These are phyloP conservation scores for Tupaia tana DNA, from an alignment of 2,113 vertebrate genomes.

Conservation along the genomic window DNA sequence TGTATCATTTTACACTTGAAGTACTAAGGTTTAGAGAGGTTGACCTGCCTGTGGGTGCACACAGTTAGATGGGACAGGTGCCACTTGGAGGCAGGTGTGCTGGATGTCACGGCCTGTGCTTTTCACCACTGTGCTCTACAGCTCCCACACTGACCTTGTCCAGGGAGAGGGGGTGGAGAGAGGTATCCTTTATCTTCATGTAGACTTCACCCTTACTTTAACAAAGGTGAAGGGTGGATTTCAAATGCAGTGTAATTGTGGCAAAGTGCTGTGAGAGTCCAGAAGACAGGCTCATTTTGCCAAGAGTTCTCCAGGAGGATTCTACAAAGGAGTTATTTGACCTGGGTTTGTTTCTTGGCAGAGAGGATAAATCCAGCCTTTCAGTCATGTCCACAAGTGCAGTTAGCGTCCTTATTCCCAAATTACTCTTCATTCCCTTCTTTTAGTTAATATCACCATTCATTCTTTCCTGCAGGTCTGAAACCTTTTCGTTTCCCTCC, in stretches of 20 bases:
- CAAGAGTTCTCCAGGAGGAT: neutral
- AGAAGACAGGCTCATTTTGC: neutral
- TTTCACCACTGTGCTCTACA: neutral
- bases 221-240: neutral
- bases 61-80: neutral
- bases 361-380: neutral
- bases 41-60: accelerated
- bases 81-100: neutral
- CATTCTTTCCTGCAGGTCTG: neutral
- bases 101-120: neutral
- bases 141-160: neutral
- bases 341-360: neutral
- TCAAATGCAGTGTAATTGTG: neutral
- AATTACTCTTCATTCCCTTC: neutral
- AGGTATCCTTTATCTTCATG: neutral
- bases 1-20: neutral
- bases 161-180: neutral
- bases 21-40: neutral
- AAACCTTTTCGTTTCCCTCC: neutral
- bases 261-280: neutral
- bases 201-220: neutral
- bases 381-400: neutral
- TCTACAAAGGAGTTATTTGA: neutral
- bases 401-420: neutral
- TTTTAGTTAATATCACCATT: neutral